Evolutionary conservation across 2,797 vertebrate species (phyloP).

Genomic region (Acridotheres tristis): DNA sequence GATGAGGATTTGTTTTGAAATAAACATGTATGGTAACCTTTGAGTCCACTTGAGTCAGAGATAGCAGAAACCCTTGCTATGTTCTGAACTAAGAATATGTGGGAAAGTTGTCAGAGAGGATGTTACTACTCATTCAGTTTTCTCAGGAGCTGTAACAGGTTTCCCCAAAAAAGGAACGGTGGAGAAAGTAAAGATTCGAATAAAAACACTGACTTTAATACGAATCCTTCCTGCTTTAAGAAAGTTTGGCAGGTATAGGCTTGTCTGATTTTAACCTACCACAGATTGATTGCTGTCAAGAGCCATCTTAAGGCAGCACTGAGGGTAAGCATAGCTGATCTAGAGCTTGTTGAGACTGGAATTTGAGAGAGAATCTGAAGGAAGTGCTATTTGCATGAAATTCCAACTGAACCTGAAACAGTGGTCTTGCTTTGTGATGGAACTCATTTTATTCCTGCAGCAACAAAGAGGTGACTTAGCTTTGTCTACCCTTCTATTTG

Average conservation of each 20-base stretch:
- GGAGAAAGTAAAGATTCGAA: background rate
- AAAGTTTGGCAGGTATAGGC: background rate
- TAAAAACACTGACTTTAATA: background rate
- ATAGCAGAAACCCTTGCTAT: background rate
- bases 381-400: background rate
- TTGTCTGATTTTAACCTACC: background rate
- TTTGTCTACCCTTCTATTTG: background rate
- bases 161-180: background rate
- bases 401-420: background rate
- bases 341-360: background rate
- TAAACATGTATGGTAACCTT: background rate
- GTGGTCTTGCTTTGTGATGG: background rate
- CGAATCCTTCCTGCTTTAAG: background rate
- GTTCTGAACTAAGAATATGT: background rate
- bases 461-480: background rate
- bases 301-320: background rate
- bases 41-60: background rate
- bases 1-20: background rate
- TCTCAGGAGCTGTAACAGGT: background rate
- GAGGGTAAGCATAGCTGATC: background rate
- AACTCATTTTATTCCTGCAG: background rate
- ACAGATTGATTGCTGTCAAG: background rate
- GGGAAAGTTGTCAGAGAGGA: background rate
- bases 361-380: background rate
- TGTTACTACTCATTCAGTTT: background rate